Conservation (phyloP, 2,888 invertebrate species). For the Chaitophorus viminalis region DNA sequence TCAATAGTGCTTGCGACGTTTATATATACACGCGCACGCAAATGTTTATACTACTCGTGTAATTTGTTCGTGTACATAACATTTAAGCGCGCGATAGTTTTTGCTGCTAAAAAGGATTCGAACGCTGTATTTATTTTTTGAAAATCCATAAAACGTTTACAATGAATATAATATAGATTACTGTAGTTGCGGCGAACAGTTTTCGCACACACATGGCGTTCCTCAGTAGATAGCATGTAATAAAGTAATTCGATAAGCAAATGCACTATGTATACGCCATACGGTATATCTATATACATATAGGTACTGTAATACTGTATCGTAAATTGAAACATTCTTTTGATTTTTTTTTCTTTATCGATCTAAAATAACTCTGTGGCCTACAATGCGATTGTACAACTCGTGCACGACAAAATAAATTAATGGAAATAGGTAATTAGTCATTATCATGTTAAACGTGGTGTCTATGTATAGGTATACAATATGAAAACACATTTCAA, state of each 20-base stretch:
- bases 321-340: neutral
- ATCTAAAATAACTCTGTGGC: slow-evolving; percentile 6
- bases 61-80: neutral
- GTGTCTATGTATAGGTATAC: neutral
- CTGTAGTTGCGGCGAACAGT: neutral
- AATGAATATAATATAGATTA: neutral
- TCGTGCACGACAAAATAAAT: neutral
- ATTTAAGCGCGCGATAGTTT: neutral
- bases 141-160: neutral
- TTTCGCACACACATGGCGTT: neutral
- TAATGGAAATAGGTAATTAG: neutral
- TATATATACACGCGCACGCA: neutral
- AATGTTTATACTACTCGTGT: neutral
- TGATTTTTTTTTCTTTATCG: slow-evolving; percentile 30
- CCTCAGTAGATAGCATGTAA: neutral
- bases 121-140: neutral
- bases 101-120: neutral
- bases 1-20: neutral
- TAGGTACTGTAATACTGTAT: too few species aligned
- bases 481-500: neutral
- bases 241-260: slow-evolving; percentile 14
- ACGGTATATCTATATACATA: too few species aligned
- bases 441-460: neutral
- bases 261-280: neutral
- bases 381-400: neutral